Evolutionary conservation across 2,888 invertebrate genomes (phyloP).

Genomic region (Strigamia transsilvanica): DNA sequence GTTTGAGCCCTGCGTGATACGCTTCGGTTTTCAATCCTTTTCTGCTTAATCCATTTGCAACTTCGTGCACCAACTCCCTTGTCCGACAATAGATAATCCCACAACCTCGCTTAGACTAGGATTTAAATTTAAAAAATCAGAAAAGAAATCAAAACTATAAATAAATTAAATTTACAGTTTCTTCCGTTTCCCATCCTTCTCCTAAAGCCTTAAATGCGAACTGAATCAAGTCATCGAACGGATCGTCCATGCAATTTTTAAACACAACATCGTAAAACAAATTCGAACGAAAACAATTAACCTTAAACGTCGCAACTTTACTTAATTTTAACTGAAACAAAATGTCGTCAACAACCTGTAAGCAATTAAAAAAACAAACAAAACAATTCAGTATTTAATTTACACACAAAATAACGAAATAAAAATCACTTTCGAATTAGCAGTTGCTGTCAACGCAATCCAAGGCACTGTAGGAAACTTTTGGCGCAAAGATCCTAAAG

Average conservation of each 20-base stretch:
- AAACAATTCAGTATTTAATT: neutral
- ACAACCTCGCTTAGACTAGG: slow-evolving; percentile 68
- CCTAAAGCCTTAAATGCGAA: slow-evolving; percentile 77
- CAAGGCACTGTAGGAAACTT: slow-evolving; percentile 77
- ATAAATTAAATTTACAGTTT: neutral
- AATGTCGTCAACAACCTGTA: slow-evolving; percentile 82
- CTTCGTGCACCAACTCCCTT: slow-evolving; percentile 84
- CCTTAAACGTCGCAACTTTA: slow-evolving; percentile 77
- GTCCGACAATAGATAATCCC: slow-evolving; percentile 96
- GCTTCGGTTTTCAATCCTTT: slow-evolving; percentile 80
- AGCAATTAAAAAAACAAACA: slow-evolving; percentile 1
- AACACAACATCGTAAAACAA: slow-evolving; percentile 93
- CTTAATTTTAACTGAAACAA: slow-evolving; percentile 75
- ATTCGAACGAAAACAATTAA: slow-evolving; percentile 90
- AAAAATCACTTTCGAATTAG: slow-evolving; percentile 67
- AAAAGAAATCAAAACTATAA: neutral
- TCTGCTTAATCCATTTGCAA: slow-evolving; percentile 78
- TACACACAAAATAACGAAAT: neutral
- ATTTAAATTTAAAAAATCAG: neutral
- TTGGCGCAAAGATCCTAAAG: slow-evolving; percentile 76
- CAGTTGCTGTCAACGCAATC: slow-evolving; percentile 96
- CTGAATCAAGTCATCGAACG: slow-evolving; percentile 78
- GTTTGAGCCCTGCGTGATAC: slow-evolving; percentile 83
- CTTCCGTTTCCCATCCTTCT: slow-evolving; percentile 64
- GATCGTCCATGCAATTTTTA: slow-evolving; percentile 80